Percentiles rank a stretch among this genome's conserved stretches.
Conservation (phyloP, 2,888 invertebrate genomes). For the Zygaena filipendulae region DNA sequence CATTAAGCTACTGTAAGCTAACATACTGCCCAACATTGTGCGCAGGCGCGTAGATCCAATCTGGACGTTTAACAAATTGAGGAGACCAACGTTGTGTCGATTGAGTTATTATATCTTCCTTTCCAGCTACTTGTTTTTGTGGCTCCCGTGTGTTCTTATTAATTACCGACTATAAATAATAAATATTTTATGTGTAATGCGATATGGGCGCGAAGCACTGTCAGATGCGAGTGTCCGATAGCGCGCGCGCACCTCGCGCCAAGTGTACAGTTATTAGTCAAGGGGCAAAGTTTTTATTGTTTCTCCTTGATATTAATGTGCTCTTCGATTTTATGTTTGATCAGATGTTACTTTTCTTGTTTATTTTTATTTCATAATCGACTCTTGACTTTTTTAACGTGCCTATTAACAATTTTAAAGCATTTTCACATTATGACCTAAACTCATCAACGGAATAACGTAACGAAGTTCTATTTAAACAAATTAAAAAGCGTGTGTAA, state of each 20-base stretch:
- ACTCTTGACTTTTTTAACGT: no score
- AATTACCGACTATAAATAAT: constrained; percentile 66
- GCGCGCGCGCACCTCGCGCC: constrained; percentile 30
- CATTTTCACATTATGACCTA: no score
- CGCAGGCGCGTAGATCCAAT: constrained; percentile 49
- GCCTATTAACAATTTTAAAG: no score
- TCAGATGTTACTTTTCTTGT: constrained; percentile 20
- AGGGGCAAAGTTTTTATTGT: constrained; percentile 48
- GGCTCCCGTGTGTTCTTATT: constrained; percentile 63
- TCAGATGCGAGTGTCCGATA: constrained; percentile 50
- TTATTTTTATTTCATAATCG: no score
- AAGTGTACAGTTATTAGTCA: constrained; percentile 54
- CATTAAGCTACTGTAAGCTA: constrained; percentile 47
- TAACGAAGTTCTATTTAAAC: no score
- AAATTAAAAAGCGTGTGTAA: no score
- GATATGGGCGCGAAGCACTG: constrained; percentile 45
- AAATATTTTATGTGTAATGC: constrained; percentile 65
- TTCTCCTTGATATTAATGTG: constrained; percentile 40
- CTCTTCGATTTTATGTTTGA: constrained; percentile 22
- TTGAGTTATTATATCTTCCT: constrained; percentile 70
- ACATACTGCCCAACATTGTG: constrained; percentile 36
- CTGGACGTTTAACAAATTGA: constrained; percentile 62
- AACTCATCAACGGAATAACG: no score
- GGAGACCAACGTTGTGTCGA: constrained; percentile 45
- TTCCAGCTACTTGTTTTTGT: constrained; percentile 66